Evolutionary conservation across 2,797 vertebrate species (phyloP), one percentile per base, ranked within the genome.

Genomic region (Mionectes olivaceus): DNA sequence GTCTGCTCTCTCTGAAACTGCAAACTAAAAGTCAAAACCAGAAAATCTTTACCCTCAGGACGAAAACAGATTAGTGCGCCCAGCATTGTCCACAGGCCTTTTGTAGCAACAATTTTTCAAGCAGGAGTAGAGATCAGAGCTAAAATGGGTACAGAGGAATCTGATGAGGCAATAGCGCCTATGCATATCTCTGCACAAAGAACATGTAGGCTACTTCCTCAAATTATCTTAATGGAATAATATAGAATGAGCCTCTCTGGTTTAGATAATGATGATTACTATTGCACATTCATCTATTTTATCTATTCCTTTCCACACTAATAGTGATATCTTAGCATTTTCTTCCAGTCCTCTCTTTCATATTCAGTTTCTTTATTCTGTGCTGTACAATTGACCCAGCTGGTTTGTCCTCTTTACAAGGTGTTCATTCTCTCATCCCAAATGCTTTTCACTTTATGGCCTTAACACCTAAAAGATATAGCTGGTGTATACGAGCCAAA

Each of bases 31-130:
- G 41, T 79, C 39, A 55, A 79, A 87, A 4, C 49, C 73, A 50
- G 49, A 88, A 94, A 82, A 75, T 30, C 39, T 79, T 71, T 78
- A 46, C 25, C 39, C n/a, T 52, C 14, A 39, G 47, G 35, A 90
- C 30, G 25, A 84, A 83, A 57, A 78, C 47, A 77, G 30, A 47
- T 61, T 22, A 49, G 25, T 24, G 28, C 19, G 11, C 37, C 70
- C 28, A 61, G 35, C 22, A 10, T 18, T 19, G 32, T 22, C 46
- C 39, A 6, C 30, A 13, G 19, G 25, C 35, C 6, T 85, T 77
- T 57, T 71, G 21, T 19, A 77, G 55, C 47, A 76, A 28, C 9
- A 50, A 11, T 46, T 59, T 43, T 60, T 86, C 55, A 60, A 74
- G 52, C 46, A 64, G 60, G 43, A 75, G 30, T 30, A 61, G 41